Evolutionary conservation across 2,888 invertebrate genomes (phyloP), one percentile per base, ranked within the genome.

Genomic region (Cotesia congregata): DNA sequence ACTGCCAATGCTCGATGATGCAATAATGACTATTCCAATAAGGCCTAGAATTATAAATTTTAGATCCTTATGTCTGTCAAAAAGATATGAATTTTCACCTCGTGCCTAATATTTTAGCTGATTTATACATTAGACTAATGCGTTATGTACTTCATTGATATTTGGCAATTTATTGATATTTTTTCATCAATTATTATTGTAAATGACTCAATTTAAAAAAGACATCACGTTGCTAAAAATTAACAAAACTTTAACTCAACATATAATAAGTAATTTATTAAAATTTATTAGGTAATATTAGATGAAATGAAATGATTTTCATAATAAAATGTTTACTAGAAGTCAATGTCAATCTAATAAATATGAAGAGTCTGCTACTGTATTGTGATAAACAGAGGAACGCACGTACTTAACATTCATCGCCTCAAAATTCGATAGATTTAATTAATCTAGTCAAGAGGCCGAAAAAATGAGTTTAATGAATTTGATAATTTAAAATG

Each of bases 361-460:
- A 79, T 79, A 77, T 75, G 77, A 83, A 81, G 77, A 81, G 83
- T 83, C 85, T 85, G 84, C 82, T 81, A 82, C 82, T 82, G 78
- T 83, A 84, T 38, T 88, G 87, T 87, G 88, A 88, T 86, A 87
- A 86, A 84, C 75, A 78, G 83, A 87, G 85, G 77, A 82, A 83
- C 82, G 81, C 84, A 83, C 83, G 88, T 88, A 88, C 87, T 88
- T 88, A 86, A 86, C 72, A 76, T 74, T 12, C 7, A 38, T 73
- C 72, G 73, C 72, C 60, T 78, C 68, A 67, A 38, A 59, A 71
- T 50, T 72, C 74, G 61, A 12, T 67, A 20, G 74, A 73, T 50
- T 73, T 67, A 70, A 67, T 73, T 67, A 70, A 67, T 67, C 80
- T 80, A 80, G 79, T 80, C 80, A 79, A 69, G 76, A 41, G 62